phyloP scores from a whole-genome alignment of 2,113 vertebrate genomes.

The Myrmecophaga tridactyla region DNA sequence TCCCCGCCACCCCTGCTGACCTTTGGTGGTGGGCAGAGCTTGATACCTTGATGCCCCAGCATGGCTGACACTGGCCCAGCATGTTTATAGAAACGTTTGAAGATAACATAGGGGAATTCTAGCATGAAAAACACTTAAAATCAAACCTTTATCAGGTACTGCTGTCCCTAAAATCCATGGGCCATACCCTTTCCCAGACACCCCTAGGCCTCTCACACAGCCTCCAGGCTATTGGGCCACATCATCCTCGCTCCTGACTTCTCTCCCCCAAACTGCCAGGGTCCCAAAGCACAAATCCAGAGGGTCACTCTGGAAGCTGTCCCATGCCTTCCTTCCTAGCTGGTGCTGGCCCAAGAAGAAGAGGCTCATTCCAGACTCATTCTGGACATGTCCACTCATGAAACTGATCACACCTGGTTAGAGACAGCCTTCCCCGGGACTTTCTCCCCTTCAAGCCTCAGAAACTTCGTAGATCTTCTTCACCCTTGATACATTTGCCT shows the following conservation, averaged over 20 bases:
- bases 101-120: not conserved
- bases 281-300: too few species aligned
- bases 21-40: not conserved
- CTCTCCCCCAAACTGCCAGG: not conserved
- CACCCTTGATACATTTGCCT: not conserved
- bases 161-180: accelerated
- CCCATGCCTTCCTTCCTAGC: not conserved
- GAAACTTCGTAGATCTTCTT: not conserved
- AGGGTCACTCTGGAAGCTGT: not conserved
- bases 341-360: not conserved
- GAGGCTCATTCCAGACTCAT: too few species aligned
- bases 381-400: not conserved
- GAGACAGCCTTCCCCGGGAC: not conserved
- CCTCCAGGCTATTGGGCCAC: accelerated
- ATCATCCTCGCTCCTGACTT: not conserved
- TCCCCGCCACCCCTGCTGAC: not conserved
- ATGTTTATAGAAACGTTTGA: not conserved
- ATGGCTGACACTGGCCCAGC: not conserved
- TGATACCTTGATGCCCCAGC: not conserved
- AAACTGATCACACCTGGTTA: not conserved
- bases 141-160: not conserved
- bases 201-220: not conserved
- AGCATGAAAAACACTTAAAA: not conserved
- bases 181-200: not conserved
- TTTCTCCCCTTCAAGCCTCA: not conserved